Base-by-base conservation (phyloP, 37 sponge, comb jelly and placozoan genomes). In the Amphimedon queenslandica region DNA sequence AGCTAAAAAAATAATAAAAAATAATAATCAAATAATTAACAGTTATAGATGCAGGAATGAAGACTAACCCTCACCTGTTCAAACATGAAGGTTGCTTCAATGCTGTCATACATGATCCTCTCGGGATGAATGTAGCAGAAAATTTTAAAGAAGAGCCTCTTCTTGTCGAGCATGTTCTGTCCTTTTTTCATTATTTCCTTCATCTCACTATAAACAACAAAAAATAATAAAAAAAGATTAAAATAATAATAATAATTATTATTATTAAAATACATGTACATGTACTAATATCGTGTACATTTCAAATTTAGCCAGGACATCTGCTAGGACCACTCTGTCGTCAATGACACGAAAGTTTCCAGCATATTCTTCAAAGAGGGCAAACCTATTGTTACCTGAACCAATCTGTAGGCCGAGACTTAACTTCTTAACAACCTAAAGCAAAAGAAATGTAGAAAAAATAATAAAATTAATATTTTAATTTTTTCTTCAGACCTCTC, bases 241-340 rank as follows among this genome's bases (percentile, higher is more conserved):
- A 47, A 18, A 47, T 13, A 47, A 18, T 8, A 47, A 8, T 47
- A 47, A 47, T 47, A 47, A 8, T 18, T 47, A 13, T 18, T 13
- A 18, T 8, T 47, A 47, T 8, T 0, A 16, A 25, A 75, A 39
- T 42, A 23, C 28, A 24, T 28, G 29, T 30, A 11, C 34, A 77
- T 0, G 8, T n/a, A n/a, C n/a, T n/a, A n/a, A 37, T 25, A 24
- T 11, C 5, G 27, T 69, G 74, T 57, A 85, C 87, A 61, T 64
- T 77, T 97, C 98, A 84, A 94, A 91, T 71, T 93, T 97, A 57
- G 94, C 88, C 28, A 97, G 73, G 42, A 93, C 71, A 72, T 97
- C 98, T 0, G 93, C 88, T 1, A 97, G 71, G 0, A 88, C 66
- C 20, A 88, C 76, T 40, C 87, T 71, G 40, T 88, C 91, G n/a